phyloP scores from a whole-genome alignment of 2,113 vertebrate species.

The Eulacestoma nigropectus region DNA sequence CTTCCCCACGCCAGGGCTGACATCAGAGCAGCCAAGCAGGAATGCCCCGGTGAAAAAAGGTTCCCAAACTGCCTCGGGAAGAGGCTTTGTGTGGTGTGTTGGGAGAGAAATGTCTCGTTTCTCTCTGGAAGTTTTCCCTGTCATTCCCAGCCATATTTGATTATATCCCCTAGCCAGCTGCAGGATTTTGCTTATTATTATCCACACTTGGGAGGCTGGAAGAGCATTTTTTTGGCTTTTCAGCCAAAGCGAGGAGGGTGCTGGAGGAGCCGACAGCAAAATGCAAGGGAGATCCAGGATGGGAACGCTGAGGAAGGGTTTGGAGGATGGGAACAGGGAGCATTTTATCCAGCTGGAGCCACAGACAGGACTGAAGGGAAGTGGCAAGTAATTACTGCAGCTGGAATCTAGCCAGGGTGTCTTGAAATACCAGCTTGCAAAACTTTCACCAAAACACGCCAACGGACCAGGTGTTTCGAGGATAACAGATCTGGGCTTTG shows the following conservation, averaged over 20 bases:
- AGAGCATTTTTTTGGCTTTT: not conserved
- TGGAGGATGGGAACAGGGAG: not conserved
- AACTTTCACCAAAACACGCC: constrained; percentile 53
- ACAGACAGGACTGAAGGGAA: not conserved
- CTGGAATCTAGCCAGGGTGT: constrained; percentile 20
- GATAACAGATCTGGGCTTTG: constrained; percentile 17
- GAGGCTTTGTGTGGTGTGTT: rapidly evolving
- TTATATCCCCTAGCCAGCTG: rapidly evolving
- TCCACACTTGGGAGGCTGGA: not conserved
- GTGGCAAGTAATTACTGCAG: not conserved
- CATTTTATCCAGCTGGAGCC: not conserved
- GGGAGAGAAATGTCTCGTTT: not conserved
- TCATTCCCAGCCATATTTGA: not conserved
- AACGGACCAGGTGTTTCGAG: constrained; percentile 39
- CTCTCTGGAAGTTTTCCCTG: not conserved
- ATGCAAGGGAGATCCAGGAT: rapidly evolving
- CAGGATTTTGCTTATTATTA: not conserved
- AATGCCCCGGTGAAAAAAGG: not conserved
- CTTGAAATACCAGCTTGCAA: constrained; percentile 53
- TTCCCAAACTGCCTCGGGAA: not conserved
- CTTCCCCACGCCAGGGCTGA: not conserved
- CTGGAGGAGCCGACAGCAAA: not conserved
- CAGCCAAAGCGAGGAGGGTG: rapidly evolving
- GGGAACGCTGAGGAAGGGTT: rapidly evolving
- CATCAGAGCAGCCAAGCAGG: not conserved